These are phyloP conservation scores for Campaea margaritaria DNA, from an alignment of 2,888 invertebrate genomes.

Conservation along the genomic window DNA sequence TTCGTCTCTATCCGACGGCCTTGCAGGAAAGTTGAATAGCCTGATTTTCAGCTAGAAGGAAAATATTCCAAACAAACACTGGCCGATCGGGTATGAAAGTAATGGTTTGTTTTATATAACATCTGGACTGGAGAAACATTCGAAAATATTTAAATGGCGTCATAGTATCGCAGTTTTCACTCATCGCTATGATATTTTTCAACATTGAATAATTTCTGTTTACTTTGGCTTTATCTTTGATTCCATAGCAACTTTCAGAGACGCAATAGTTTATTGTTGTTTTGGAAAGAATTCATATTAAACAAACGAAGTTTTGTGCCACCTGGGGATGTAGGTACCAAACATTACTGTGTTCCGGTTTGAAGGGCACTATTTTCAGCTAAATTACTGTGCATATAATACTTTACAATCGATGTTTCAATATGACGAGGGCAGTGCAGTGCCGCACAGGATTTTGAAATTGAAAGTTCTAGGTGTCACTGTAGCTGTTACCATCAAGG, in stretches of 20 bases:
- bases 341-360: too few relatives aligned
- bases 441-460: too few relatives aligned
- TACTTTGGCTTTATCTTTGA: not conserved
- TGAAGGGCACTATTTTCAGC: too few relatives aligned
- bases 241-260: not conserved
- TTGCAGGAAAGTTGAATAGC: conserved; percentile 66
- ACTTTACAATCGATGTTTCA: too few relatives aligned
- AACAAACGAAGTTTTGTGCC: too few relatives aligned
- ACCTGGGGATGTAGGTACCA: too few relatives aligned
- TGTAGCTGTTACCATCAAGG: too few relatives aligned
- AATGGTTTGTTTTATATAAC: conserved; percentile 30
- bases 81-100: conserved; percentile 39
- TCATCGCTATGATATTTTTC: conserved; percentile 1
- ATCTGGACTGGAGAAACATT: conserved; percentile 18
- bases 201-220: conserved; percentile 3
- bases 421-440: too few relatives aligned
- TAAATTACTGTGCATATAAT: too few relatives aligned
- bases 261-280: too few relatives aligned
- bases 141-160: conserved; percentile 15
- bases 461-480: too few relatives aligned
- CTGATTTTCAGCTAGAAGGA: conserved; percentile 33
- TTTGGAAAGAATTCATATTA: too few relatives aligned
- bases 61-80: conserved; percentile 27
- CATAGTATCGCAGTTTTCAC: conserved; percentile 8
- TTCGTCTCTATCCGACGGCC: conserved; percentile 55